Evolutionary conservation across 30 jellyfish, hydroid and myxozoan species (phyloP), one percentile per base, ranked within the genome.

Genomic region (Turritopsis dohrnii): DNA sequence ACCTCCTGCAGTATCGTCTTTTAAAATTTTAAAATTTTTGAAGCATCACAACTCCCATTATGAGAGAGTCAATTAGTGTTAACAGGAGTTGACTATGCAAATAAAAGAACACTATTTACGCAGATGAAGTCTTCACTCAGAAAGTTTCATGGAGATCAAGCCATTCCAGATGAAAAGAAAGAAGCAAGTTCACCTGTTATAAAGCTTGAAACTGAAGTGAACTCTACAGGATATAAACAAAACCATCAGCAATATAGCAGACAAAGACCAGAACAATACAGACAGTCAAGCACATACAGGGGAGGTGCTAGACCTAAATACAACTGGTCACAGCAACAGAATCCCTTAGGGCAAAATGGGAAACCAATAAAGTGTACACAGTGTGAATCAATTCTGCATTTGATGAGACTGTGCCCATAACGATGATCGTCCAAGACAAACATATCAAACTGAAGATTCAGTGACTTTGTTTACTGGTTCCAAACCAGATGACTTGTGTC

Each of bases 71-170:
- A 69, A 27, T 69, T 7, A 27, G 77, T 0, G 16, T 69, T n/a
- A 19, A 19, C 77, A 69, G 77, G 77, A n/a, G 77, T 69, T 23
- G 77, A 69, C 19, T 69, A 1, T 21, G 9, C 77, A 7, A 21
- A 69, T 7, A 69, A 69, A 21, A 21, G 19, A 19, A 69, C 22
- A 69, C 22, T 69, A 69, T 69, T 69, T 27, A 69, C 28, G 22
- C 77, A 69, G 22, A 69, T 1, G 0, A 69, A 69, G 19, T 69
- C 8, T 19, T 69, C 77, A 69, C 77, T 69, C 30, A 69, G 77
- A 69, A 69, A 69, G 22, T 69, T 69, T 69, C 77, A 69, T 69
- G 77, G 77, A 27, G 77, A 69, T 69, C 77, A 69, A 69, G 77
- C 77, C 22, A 69, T 69, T 27, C 77, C 77, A 7, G 77, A 69